Conservation (phyloP, 2,888 invertebrate genomes). For the Chaitophorus viminalis region DNA sequence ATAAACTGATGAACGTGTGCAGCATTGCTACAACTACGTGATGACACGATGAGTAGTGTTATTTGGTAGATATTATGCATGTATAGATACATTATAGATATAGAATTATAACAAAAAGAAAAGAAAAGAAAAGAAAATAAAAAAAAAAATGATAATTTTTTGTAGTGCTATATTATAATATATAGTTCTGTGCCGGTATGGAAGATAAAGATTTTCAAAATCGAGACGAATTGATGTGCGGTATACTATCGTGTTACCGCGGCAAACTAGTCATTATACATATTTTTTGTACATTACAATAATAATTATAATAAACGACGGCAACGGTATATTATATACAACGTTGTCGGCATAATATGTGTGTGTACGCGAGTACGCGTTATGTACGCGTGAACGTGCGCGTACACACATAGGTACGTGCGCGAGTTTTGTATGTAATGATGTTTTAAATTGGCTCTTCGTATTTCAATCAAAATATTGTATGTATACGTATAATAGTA, state of each 20-base stretch:
- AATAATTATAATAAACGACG: not conserved
- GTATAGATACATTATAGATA: too few species aligned
- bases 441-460: not conserved
- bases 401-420: not conserved
- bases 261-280: not conserved
- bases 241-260: not conserved
- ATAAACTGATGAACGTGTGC: too few species aligned
- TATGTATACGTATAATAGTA: not conserved
- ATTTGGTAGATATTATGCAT: too few species aligned
- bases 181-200: too few species aligned
- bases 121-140: not conserved
- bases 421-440: not conserved
- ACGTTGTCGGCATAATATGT: not conserved
- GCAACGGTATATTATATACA: slow-evolving; percentile 5
- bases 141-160: not conserved
- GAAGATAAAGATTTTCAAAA: too few species aligned
- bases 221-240: not conserved
- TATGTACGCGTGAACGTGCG: not conserved
- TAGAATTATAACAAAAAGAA: too few species aligned
- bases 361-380: too few species aligned
- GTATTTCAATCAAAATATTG: not conserved
- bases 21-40: too few species aligned
- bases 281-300: not conserved
- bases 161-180: too few species aligned
- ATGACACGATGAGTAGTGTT: too few species aligned